These are phyloP conservation scores for Brachionus manjavacas DNA, from an alignment of 1,140 invertebrate genomes.

Conservation along the genomic window DNA sequence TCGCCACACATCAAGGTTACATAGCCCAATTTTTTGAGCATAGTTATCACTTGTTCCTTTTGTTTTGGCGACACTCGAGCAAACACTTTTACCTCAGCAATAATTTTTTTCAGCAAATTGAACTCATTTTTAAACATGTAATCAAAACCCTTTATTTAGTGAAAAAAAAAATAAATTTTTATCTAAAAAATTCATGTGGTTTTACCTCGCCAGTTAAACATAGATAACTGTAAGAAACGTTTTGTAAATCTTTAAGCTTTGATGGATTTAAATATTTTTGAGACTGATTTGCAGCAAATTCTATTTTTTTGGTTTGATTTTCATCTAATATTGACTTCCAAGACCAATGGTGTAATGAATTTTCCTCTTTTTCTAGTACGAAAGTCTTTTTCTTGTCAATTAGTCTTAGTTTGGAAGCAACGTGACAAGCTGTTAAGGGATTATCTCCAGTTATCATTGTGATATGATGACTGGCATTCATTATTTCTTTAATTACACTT, in stretches of 20 bases:
- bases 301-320: neutral
- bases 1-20: constrained; percentile 98
- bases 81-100: constrained; percentile 82
- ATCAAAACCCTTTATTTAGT: neutral
- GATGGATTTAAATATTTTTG: neutral
- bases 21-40: constrained; percentile 77
- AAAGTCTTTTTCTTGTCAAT: constrained; percentile 69
- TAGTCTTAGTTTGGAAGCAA: constrained; percentile 87
- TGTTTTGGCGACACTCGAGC: constrained; percentile 91
- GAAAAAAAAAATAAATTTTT: neutral
- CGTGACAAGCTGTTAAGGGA: constrained; percentile 95
- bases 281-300: neutral
- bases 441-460: constrained; percentile 99
- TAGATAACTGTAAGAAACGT: constrained; percentile 62
- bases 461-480: constrained; percentile 80
- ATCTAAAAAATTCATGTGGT: neutral
- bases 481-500: constrained; percentile 81
- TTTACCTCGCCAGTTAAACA: constrained; percentile 83
- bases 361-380: constrained; percentile 62
- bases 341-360: constrained; percentile 43
- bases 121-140: constrained; percentile 44
- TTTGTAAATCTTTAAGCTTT: neutral
- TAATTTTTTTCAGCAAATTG: constrained; percentile 66
- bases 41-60: constrained; percentile 68
- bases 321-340: constrained; percentile 37